Base-by-base conservation (phyloP, 2,888 invertebrate genomes). In the Thalpophila matura region DNA sequence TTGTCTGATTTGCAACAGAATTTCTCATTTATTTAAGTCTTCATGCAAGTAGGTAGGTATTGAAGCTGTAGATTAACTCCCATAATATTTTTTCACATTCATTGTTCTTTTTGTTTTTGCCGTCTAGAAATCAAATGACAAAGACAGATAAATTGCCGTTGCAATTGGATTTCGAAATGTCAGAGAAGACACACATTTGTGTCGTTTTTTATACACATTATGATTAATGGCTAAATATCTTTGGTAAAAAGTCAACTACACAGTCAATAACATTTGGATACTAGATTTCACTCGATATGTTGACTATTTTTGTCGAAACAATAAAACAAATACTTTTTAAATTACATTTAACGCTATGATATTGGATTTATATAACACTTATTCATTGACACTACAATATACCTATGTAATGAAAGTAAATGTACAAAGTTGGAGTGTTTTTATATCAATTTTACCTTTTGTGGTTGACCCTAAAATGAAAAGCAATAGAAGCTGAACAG, bases 281-380 rank as follows among this genome's bases (percentile, higher is more conserved):
- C 16, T 35, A 65, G n/a, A 3, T 18, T 40, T 50, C 10, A 56
- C 31, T 47, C 42, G 61, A 62, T 74, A 74, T 63, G 63, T 53
- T 49, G 27, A 63, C 46, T 29, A 56, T 46, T 40, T 22, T 18
- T 14, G 20, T 40, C 40, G 18, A 56, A 55, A 43, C 29, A 43
- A 55, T 47, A 26, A 42, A 51, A 53, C 7, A 2, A 45, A 47
- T 47, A n/a, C n/a, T n/a, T n/a, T n/a, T n/a, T n/a, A n/a, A 40
- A 37, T 46, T 16, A 62, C 50, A 54, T 47, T 63, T 40, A 55
- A 20, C 18, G 2, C 29, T 74, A 68, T 61, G 62, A 53, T 68
- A 70, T 55, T 67, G 35, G n/a, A 53, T 49, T 56, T 43, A 46
- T 43, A 46, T 65, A 60, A 72, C 62, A 70, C 70, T 71, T 70